Conservation (phyloP, 2,888 invertebrate genomes). For the Diaprepes abbreviatus region DNA sequence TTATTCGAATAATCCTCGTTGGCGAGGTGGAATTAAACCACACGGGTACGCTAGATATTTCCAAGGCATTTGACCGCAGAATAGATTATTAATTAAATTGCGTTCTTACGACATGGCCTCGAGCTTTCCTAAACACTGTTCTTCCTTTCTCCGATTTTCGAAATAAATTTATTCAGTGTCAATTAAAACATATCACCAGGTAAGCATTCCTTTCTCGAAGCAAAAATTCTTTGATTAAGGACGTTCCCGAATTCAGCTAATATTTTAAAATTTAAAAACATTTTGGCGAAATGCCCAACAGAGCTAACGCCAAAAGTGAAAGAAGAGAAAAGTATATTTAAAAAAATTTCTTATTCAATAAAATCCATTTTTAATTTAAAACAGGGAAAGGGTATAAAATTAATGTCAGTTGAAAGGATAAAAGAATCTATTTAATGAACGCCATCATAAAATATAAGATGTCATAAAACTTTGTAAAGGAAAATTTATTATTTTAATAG, state of each 20-base stretch:
- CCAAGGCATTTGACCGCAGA: too few relatives aligned
- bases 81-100: too few relatives aligned
- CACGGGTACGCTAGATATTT: too few relatives aligned
- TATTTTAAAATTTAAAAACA: background rate
- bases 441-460: slow-evolving; percentile 12
- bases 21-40: too few relatives aligned
- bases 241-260: background rate
- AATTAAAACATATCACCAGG: too few relatives aligned
- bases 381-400: background rate
- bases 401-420: slow-evolving; percentile 3
- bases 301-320: background rate
- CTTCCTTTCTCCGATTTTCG: too few relatives aligned
- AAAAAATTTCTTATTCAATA: background rate
- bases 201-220: too few relatives aligned
- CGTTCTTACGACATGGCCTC: too few relatives aligned
- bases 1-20: too few relatives aligned
- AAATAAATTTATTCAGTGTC: too few relatives aligned
- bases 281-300: background rate
- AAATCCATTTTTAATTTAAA: background rate
- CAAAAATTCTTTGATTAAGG: background rate
- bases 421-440: slow-evolving; percentile 7
- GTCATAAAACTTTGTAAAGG: slow-evolving; percentile 9
- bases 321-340: too few relatives aligned
- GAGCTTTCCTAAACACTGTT: too few relatives aligned
- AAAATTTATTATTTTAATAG: slow-evolving; percentile 22